Base-by-base conservation (phyloP, 2,888 invertebrate genomes). In the Drosophila tripunctata region DNA sequence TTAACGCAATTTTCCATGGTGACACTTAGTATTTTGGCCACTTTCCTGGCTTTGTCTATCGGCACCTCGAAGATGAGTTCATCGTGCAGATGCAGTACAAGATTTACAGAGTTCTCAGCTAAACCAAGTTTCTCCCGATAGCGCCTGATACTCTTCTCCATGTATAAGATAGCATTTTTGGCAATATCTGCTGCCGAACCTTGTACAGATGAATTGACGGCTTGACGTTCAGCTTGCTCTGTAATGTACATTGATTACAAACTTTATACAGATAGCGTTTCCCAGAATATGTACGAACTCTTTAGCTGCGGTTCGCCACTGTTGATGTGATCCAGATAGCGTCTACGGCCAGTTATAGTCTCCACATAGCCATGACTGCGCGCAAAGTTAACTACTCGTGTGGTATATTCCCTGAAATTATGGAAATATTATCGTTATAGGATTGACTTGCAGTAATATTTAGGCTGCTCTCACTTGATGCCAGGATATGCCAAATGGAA, bases 131-230 rank as follows among this genome's bases (percentile, higher is more conserved):
- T 90, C 10, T 78, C 67, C 0, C 80, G 69, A 93, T 83, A 90
- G 75, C 84, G 92, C 51, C 71, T 90, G 69, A 80, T 94, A 89
- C 88, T 92, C 8, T 92, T 91, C 77, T 97, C 95, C 81, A 98
- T 94, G 45, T 93, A 92, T 22, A 96, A 93, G 95, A 99, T 97
- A 0, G 98, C 98, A 57, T 93, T 94, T 91, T 99, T 99, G 0
- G 96, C 96, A 40, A 99, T 94, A 91, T 99, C 99, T 0, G 99
- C 97, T 0, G 99, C 99, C 0, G 99, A 98, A 0, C 99, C 99
- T 92, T 99, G 99, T 50, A 99, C 95, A 10, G 95, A 96, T 1
- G 98, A 96, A 91, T 99, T 99, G 0, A 99, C 94, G 10, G 98
- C 98, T 93, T 99, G 98, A n/a, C 99, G 93, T 91, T 98, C 98